A percentile compares a stretch with the other conserved stretches of the same genome.
Evolutionary conservation across 2,113 vertebrate species (phyloP).

Genomic region (Osmerus eperlanus): DNA sequence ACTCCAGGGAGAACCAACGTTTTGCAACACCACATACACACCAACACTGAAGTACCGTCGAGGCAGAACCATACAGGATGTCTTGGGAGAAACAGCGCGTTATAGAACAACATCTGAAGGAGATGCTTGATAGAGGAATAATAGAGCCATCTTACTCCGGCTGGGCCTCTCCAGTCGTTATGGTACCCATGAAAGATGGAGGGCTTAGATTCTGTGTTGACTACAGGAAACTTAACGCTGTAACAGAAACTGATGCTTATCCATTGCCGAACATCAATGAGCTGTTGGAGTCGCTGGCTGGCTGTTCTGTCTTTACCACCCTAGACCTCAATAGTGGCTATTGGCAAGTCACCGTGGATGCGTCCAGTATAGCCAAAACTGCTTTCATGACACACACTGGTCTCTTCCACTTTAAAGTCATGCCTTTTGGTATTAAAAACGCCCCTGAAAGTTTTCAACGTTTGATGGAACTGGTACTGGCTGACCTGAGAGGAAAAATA

Average conservation of each 20-base stretch:
- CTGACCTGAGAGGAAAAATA: neutral
- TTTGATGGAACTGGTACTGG: slow-evolving; percentile 13
- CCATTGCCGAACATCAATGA: slow-evolving; percentile 19
- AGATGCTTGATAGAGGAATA: slow-evolving; percentile 1
- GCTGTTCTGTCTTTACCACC: neutral
- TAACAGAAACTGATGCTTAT: slow-evolving; percentile 17
- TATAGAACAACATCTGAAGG: slow-evolving; percentile 4
- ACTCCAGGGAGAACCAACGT: neutral
- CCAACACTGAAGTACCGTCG: slow-evolving; percentile 4
- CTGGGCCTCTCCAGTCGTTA: slow-evolving; percentile 10
- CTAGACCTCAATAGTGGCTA: slow-evolving; percentile 16
- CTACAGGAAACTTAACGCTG: slow-evolving; percentile 11
- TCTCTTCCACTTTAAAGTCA: slow-evolving; percentile 8
- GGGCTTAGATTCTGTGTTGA: neutral
- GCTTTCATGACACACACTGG: slow-evolving; percentile 4
- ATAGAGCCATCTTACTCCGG: slow-evolving; percentile 8
- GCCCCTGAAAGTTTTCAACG: slow-evolving; percentile 1
- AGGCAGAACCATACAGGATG: neutral
- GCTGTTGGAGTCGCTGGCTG: slow-evolving; percentile 17
- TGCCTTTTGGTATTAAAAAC: slow-evolving; percentile 8
- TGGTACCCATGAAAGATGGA: neutral
- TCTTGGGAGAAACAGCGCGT: slow-evolving; percentile 3
- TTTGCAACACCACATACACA: neutral
- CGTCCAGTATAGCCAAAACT: slow-evolving; percentile 6
- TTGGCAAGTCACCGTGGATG: slow-evolving; percentile 15